These are phyloP conservation scores for Mylabris phalerata DNA, from an alignment of 1,140 invertebrate species.

Conservation along the genomic window DNA sequence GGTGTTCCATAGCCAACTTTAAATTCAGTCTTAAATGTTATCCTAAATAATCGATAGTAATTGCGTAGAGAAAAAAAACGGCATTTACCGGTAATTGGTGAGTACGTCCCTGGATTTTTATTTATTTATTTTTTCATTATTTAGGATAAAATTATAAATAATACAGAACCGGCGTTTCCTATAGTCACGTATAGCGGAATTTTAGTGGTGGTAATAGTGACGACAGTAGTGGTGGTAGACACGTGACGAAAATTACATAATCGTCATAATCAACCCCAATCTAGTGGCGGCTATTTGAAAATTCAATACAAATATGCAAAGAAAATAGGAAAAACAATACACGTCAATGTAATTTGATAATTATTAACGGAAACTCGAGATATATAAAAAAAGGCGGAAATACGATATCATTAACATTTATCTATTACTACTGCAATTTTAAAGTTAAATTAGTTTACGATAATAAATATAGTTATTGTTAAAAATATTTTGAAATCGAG, in stretches of 20 bases:
- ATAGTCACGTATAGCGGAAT: background rate
- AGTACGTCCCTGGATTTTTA: background rate
- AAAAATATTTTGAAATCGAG: too few relatives aligned
- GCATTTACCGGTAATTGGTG: background rate
- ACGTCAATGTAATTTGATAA: too few relatives aligned
- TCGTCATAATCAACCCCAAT: background rate
- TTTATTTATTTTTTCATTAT: too few relatives aligned
- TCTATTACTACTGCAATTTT: too few relatives aligned
- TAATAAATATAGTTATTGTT: too few relatives aligned
- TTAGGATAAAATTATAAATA: too few relatives aligned
- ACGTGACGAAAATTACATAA: background rate
- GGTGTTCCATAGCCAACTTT: background rate
- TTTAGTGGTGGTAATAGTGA: too few relatives aligned
- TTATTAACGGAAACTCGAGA: too few relatives aligned
- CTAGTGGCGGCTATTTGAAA: background rate
- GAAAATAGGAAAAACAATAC: background rate
- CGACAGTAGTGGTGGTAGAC: too few relatives aligned
- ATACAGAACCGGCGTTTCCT: background rate
- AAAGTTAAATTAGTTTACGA: too few relatives aligned
- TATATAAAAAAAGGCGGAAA: too few relatives aligned
- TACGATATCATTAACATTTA: too few relatives aligned
- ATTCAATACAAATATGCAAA: background rate
- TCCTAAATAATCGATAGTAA: background rate
- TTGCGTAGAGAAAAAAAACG: background rate
- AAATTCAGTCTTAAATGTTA: background rate